Base-by-base conservation (phyloP, 2,797 vertebrate species). In the Bryconaethiops microstoma region DNA sequence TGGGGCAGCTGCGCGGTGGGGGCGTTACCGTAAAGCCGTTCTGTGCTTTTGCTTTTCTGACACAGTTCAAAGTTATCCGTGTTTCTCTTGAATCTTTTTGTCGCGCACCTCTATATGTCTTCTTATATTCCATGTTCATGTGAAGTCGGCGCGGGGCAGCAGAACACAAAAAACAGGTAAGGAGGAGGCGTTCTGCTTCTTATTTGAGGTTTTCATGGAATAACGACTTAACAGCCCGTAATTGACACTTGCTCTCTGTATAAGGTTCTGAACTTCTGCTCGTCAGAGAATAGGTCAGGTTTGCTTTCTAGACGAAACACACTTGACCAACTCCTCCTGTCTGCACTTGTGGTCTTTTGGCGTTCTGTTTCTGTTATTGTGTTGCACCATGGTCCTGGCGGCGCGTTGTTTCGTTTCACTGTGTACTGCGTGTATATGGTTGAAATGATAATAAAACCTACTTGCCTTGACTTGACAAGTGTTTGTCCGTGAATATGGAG, bases 81-180 rank as follows among this genome's bases (percentile, higher is more conserved):
- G 60, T 79, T 82, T 76, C 40, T 69, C 64, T 77, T 25, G 21
- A 23, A 73, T 39, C 62, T 74, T 83, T 78, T 25, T 19, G 2
- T 14, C 16, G 71, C 50, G 63, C 57, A 71, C 69, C 10, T 77
- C 35, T 71, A 5, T 71, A 55, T 83, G 70, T 71, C 62, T 59
- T 50, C 21, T 45, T 68, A 23, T 59, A 74, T 78, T 62, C 9
- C 42, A 57, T 13, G 23, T 67, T 69, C 21, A 78, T 82, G 67
- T 82, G 65, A 79, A 55, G 57, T n/a, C 69, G 6, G 50, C 19
- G 69, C 35, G 77, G 73, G 5, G 23, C 68, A 45, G 39, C 52
- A 65, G 57, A 54, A 40, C 5, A 55, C 19, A 25, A 8, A 17
- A 40, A 50, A 21, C 77, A 80, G 86, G 86, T 87, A 68, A 85